phyloP scores from a whole-genome alignment of 2,113 vertebrate genomes.

The Apodemus speciosus region DNA sequence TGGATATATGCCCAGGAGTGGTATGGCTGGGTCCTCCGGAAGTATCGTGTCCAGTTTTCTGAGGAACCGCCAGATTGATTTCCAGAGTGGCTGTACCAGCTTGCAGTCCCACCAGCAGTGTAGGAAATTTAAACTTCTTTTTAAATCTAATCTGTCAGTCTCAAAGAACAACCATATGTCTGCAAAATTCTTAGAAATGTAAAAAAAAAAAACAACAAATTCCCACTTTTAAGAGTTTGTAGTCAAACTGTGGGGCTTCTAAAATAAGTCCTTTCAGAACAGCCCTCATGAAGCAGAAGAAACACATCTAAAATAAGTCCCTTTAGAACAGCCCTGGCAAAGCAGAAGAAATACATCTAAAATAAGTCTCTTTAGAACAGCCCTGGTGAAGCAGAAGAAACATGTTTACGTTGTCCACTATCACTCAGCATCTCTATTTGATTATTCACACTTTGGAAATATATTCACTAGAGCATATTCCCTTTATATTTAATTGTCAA shows the following conservation, averaged over 20 bases:
- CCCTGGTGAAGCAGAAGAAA: background rate
- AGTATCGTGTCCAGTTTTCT: too few species aligned
- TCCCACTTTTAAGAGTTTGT: slow-evolving; percentile 17
- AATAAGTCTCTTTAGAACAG: background rate
- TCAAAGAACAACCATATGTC: slow-evolving; percentile 22
- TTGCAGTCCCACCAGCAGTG: too few species aligned
- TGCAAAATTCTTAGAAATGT: slow-evolving; percentile 27
- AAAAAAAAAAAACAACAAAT: background rate
- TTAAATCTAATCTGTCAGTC: background rate
- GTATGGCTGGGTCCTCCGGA: too few species aligned
- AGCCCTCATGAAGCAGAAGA: background rate
- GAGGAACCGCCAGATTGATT: too few species aligned
- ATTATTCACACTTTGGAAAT: slow-evolving; percentile 42
- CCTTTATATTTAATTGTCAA: background rate
- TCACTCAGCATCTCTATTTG: background rate
- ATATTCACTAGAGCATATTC: background rate
- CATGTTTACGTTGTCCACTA: background rate
- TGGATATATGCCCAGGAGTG: too few species aligned
- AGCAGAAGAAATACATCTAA: background rate
- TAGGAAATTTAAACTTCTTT: too few species aligned
- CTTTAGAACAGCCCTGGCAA: background rate
- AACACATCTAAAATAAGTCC: background rate
- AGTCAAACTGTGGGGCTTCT: slow-evolving; percentile 1
- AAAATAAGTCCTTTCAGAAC: background rate
- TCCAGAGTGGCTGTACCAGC: too few species aligned